Evolutionary conservation across 30 jellyfish, hydroid and myxozoan genomes (phyloP), one percentile per base, ranked within the genome.

Genomic region (Cassiopea xamachana): DNA sequence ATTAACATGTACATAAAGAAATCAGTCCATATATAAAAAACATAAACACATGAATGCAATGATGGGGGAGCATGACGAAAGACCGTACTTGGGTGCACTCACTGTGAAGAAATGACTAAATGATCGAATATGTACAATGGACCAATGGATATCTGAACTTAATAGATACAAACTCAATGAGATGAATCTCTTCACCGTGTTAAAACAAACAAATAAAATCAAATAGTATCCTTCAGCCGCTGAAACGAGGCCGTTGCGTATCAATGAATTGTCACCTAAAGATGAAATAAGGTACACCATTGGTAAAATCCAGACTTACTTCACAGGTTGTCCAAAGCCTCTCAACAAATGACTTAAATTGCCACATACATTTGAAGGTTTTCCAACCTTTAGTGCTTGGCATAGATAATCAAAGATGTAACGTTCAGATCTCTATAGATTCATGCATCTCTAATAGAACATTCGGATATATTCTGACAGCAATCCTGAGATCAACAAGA

Each of bases 281-380:
- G 64, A 6, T 3, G 64, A 55, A 55, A 55, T 55, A 6, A 3
- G 64, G 64, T 10, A 3, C 10, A 6, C 7, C 10, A 6, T 3
- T 55, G 64, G 10, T 55, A 10, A 55, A 44, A 1, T 5, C 15
- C 7, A 48, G 45, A 75, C 96, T 77, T 75, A 92, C 98, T 70
- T 92, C 95, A 47, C 88, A 79, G 72, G 77, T 92, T 19, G 89
- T 85, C 98, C 98, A 92, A 46, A 92, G 90, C 83, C 93, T 78
- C 70, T 92, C 98, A 83, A 92, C 64, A 59, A 92, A 79, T 12
- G 94, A 80, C 81, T 87, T 87, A 69, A 92, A 80, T 76, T 85
- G 91, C 98, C 98, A 92, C 98, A 92, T 92, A 64, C 96, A 89
- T 89, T 89, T 86, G 84, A 75, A 58, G 80, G 87, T 79, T 77